Base-by-base conservation (phyloP, 2,113 vertebrate species). In the Peromyscus maniculatus region DNA sequence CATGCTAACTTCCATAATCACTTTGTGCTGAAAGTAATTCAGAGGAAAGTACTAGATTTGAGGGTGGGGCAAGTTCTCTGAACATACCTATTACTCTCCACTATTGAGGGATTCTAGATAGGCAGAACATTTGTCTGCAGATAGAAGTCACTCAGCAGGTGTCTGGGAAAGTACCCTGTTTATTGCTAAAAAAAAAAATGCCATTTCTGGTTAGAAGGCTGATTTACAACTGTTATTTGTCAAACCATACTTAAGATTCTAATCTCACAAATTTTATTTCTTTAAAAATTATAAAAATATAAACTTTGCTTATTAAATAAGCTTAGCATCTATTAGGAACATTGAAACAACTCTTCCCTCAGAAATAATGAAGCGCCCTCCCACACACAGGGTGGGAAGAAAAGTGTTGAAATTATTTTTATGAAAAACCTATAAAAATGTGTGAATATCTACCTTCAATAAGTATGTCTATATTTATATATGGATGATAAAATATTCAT, bases 61-160 rank as follows among this genome's bases (percentile, higher is more conserved):
- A 39, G 71, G 92, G 97, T 28, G 4, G 26, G 96, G 91, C 93
- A 89, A 77, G 92, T 95, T 75, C 91, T 96, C 97, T 94, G 96
- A 96, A 96, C 78, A 86, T 66, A 94, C 97, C 87, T 10, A 52
- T 82, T 95, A 94, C 79, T 87, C 88, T 93, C 24, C 6, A 31
- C 22, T 96, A 95, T 80, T n/a, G 26, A 77, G 87, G 77, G 74
- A 97, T 91, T 87, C 87, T 86, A 62, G 46, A 19, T 67, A 80
- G 79, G 84, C 86, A 97, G 33, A 96, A 89, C 55, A 55, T 66
- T 71, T 17, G 26, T 49, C 11, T 92, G 39, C 26, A 80, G 36
- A 90, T 0, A 24, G 4, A 11, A 77, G 67, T 49, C 43, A 62
- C 16, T 88, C 28, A 59, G 52, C 26, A 87, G 52, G 59, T 24